Base-by-base conservation (phyloP, 2,888 invertebrate species). In the Brachyopa scutellaris region DNA sequence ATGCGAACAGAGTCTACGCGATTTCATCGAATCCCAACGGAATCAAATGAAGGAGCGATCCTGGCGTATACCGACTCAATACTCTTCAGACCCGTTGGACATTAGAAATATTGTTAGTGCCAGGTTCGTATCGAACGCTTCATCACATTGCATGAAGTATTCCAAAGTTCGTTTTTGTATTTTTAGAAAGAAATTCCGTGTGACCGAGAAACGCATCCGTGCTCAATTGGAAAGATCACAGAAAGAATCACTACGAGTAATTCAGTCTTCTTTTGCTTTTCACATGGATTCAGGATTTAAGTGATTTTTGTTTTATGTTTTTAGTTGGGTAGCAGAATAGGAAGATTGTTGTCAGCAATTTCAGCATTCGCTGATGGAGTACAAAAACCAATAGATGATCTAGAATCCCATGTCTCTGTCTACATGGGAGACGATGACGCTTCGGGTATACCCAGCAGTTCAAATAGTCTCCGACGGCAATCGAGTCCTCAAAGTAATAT, bases 41-140 rank as follows among this genome's bases (percentile, higher is more conserved):
- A 85, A 85, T 19, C 87, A 87, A 69, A 90, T 89, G 89, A 89
- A 88, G 82, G 88, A 88, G 66, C 88, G 89, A 36, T 87, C 88
- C 0, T 6, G 84, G 38, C 87, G 86, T 4, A 62, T 86, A 2
- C 85, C 89, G n/a, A 86, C 85, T 26, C 88, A 85, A 5, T 90
- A 85, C 78, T 85, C 87, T 0, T 87, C 88, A 9, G 90, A 90
- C 87, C 88, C 89, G 0, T 55, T 85, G 66, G 90, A 90, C 59
- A 87, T 90, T 70, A 85, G 85, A 21, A 89, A 89, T 36, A 87
- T 90, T 69, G 86, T 89, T 8, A 85, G 86, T 7, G 90, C 89
- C 1, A 88, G 90, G 90, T 90, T 84, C 84, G 82, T 38, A 6
- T n/a, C 11, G 7, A 19, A 0, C n/a, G n/a, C n/a, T n/a, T n/a